Base-by-base conservation (phyloP, 2,888 invertebrate genomes). In the Epiblema foenella region DNA sequence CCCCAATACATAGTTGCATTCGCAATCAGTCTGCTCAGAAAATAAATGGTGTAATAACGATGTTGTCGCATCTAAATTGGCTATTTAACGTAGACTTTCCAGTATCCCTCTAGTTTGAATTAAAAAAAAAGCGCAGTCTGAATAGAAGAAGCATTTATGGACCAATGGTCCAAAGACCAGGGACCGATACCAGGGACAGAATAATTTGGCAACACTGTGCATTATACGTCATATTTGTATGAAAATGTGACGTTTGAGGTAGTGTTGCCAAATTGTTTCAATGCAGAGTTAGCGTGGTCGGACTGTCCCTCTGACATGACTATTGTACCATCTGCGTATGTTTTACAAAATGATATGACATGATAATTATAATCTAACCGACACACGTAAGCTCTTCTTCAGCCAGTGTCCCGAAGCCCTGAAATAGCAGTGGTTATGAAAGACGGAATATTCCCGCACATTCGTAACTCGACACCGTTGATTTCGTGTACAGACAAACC, bases 391-490 rank as follows among this genome's bases (percentile, higher is more conserved):
- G 52, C 20, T 15, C 12, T n/a, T 56, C 29, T 15, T 7, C 15
- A 3, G 1, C n/a, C 8, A 15, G 15, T 15, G 12, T 15, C 9
- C 10, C 51, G 29, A 18, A 15, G n/a, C 15, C 56, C 56, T 29
- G 56, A 56, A 56, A 56, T 56, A 56, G 29, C 56, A 56, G 29
- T n/a, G 54, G 56, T 56, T 56, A 56, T 56, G 56, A 56, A 56
- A 56, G 56, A 29, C 56, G 29, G 56, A 56, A 56, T 56, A 56
- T 56, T 56, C 56, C 29, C 56, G 29, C n/a, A 29, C n/a, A 46
- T 56, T 29, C 56, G 56, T 29, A 56, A 56, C 29, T 29, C 56
- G 56, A 56, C 29, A 56, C 56, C 56, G 29, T 9, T 29, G 54
- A 54, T 24, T 24, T 24, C 15, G n/a, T 56, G 24, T 20, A 29